Evolutionary conservation across 2,888 invertebrate genomes (phyloP), one percentile per base, ranked within the genome.

Genomic region (Xestia rhomboidea): DNA sequence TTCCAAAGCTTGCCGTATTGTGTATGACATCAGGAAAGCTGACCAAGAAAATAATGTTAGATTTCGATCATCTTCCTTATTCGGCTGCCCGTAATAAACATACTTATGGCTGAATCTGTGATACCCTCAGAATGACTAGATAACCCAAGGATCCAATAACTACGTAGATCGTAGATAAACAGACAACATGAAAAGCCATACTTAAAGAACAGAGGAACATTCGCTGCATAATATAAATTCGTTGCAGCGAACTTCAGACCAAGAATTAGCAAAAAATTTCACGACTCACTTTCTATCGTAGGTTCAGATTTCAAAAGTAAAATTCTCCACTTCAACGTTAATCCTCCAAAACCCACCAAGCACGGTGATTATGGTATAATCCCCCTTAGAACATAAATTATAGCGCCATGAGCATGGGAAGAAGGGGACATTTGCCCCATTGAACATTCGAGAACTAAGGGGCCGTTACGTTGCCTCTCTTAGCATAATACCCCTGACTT

Each of bases 321-420:
- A 70, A 62, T 49, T 54, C 27, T 67, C 24, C n/a, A 57, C 54
- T 70, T 54, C 54, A 67, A 66, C 66, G 27, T 71, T 62, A 67
- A 67, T 68, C 38, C 74, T 67, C 44, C 62, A 30, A 68, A 64
- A 62, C 49, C 73, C n/a, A 69, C 49, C 70, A 38, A 85, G 70
- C 67, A 71, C 68, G 66, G 64, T 76, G 86, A 85, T 86, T 79
- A 79, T 83, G 46, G 76, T 71, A 76, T 76, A 76, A 71, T 84
- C 68, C 84, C 75, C 80, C 27, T 41, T 34, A 57, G 38, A 46
- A 73, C 84, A 83, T 83, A 81, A 83, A 82, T 82, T 82, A 76
- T 62, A 67, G 57, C 68, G 85, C 68, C 62, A 63, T 21, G 49
- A 62, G 69, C 66, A 68, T 21, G 49, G 66, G 62, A 66, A 70